These are phyloP conservation scores for Luperina nickerlii DNA, from an alignment of 2,888 invertebrate species.

Conservation along the genomic window DNA sequence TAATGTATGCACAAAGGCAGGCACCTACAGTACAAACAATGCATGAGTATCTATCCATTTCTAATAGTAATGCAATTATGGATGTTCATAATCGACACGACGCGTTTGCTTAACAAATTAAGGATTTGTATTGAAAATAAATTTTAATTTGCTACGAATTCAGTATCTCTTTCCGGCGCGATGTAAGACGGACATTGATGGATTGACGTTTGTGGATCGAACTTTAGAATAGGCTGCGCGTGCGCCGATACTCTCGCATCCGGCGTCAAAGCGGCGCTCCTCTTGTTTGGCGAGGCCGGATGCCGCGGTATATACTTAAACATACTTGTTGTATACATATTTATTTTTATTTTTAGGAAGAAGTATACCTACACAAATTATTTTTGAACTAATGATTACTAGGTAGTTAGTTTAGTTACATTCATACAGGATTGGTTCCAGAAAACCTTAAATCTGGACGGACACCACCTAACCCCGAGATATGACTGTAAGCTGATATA, in stretches of 20 bases:
- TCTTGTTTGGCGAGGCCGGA: slow-evolving; percentile 74
- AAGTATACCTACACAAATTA: not conserved
- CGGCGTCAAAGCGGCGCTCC: slow-evolving; percentile 70
- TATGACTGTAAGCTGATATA: not conserved
- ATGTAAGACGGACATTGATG: slow-evolving; percentile 75
- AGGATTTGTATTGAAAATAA: slow-evolving; percentile 47
- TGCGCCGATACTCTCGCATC: slow-evolving; percentile 75
- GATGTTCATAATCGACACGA: slow-evolving; percentile 36
- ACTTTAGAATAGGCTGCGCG: slow-evolving; percentile 69
- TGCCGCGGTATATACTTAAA: slow-evolving; percentile 70
- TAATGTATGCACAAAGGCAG: slow-evolving; percentile 44
- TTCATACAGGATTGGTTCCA: not conserved
- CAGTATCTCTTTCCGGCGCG: slow-evolving; percentile 72
- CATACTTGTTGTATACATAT: slow-evolving; percentile 67
- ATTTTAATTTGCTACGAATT: slow-evolving; percentile 62
- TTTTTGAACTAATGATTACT: not conserved
- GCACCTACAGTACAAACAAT: slow-evolving; percentile 32
- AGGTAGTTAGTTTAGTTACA: not conserved
- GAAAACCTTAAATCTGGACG: not conserved
- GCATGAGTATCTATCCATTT: slow-evolving; percentile 44
- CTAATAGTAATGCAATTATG: slow-evolving; percentile 33
- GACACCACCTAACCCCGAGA: not conserved
- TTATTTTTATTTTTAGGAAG: slow-evolving; percentile 61
- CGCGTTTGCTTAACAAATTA: slow-evolving; percentile 39
- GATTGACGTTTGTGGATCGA: slow-evolving; percentile 79